Conservation (phyloP, 2,888 invertebrate genomes). For the Idaea straminata region DNA sequence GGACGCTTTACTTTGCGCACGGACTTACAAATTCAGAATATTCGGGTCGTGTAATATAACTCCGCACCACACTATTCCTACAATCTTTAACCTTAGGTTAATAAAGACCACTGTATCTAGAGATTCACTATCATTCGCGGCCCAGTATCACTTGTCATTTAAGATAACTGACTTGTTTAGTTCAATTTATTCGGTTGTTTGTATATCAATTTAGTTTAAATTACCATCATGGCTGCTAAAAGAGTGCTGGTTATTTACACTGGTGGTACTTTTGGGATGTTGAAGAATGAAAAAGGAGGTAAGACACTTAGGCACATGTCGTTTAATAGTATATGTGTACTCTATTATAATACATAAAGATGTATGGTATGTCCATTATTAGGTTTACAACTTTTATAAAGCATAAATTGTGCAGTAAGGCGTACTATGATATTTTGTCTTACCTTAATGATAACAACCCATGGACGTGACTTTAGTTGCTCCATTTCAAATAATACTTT, state of each 20-base stretch:
- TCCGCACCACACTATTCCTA: neutral
- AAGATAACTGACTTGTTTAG: neutral
- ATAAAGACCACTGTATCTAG: neutral
- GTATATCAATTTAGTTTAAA: neutral
- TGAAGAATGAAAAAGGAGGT: constrained; percentile 90
- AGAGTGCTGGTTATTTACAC: constrained; percentile 85
- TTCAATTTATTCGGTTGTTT: neutral
- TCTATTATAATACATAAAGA: no score
- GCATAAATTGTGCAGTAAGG: no score
- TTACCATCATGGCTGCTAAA: constrained; percentile 22
- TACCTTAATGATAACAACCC: no score
- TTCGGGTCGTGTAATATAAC: neutral
- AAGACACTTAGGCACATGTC: constrained; percentile 35
- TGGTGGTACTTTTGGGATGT: constrained; percentile 98
- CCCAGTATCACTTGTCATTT: neutral
- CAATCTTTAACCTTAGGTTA: neutral
- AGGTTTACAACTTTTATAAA: no score
- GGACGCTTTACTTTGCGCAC: neutral
- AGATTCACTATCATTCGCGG: neutral
- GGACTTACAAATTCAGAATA: neutral
- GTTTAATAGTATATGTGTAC: no score
- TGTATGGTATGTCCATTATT: no score
- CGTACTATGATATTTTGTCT: no score
- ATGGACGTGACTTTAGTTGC: no score
- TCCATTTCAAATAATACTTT: no score